A percentile compares a stretch with the other conserved stretches of the same genome.
Evolutionary conservation across 2,797 vertebrate species (phyloP).

Genomic region (Dicrostonyx torquatus): DNA sequence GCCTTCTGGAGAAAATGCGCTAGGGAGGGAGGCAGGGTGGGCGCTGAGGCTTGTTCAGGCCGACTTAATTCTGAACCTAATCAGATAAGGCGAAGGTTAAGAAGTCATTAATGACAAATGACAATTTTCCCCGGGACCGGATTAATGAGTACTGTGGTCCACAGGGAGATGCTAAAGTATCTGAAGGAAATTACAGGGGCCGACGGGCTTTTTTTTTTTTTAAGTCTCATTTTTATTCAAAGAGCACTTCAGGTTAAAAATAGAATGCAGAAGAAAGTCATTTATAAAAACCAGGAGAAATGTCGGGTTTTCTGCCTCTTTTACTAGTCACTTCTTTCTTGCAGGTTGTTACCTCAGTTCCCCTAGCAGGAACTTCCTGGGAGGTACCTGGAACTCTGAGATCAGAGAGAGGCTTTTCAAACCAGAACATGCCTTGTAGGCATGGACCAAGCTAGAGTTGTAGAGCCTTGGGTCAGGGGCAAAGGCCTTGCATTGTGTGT

Average conservation of each 20-base stretch:
- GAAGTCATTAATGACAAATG: constrained; percentile 58
- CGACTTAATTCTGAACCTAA: background rate
- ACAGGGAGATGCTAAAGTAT: background rate
- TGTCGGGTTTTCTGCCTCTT: constrained; percentile 5
- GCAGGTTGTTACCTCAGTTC: background rate
- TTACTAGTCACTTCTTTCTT: background rate
- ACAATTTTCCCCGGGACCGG: background rate
- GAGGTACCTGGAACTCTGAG: too few species aligned
- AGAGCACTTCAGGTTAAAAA: constrained; percentile 65
- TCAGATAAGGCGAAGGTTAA: constrained; percentile 57
- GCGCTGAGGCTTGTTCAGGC: background rate
- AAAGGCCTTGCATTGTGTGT: background rate
- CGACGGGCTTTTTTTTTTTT: background rate
- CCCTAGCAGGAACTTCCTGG: rapidly evolving
- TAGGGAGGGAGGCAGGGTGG: background rate
- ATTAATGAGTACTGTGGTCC: background rate
- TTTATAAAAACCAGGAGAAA: constrained; percentile 10
- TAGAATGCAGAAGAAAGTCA: constrained; percentile 50
- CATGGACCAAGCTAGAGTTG: rapidly evolving
- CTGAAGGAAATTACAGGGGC: constrained; percentile 57
- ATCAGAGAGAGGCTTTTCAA: too few species aligned
- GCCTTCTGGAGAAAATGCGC: background rate
- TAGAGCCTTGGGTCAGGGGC: background rate
- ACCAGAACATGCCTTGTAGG: background rate
- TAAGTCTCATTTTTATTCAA: constrained; percentile 70